phyloP scores from a whole-genome alignment of 2,888 invertebrate genomes.

The Apodemia zela region DNA sequence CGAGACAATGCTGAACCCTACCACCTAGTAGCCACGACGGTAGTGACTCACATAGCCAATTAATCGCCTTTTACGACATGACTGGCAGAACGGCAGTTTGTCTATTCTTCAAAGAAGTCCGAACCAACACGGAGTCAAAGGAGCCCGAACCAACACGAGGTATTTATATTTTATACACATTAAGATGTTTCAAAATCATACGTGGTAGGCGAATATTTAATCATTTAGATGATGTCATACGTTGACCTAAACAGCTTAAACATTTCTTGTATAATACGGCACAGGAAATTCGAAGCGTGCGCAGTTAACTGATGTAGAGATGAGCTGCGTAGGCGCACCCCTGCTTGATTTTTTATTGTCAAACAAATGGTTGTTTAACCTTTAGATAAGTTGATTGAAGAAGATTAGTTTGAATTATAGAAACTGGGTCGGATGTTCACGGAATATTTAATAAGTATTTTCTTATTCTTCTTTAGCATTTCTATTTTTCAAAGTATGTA shows the following conservation, averaged over 20 bases:
- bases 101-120: too few species aligned
- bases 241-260: slow-evolving; percentile 23
- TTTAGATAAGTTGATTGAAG: slow-evolving; percentile 32
- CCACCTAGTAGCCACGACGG: too few species aligned
- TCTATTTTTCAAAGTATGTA: too few species aligned
- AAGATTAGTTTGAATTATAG: background rate
- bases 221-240: slow-evolving; percentile 23
- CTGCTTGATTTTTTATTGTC: slow-evolving; percentile 54
- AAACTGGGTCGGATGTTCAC: slow-evolving; percentile 10
- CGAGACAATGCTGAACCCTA: too few species aligned
- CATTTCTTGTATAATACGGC: slow-evolving; percentile 46
- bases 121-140: too few species aligned
- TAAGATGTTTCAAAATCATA: background rate
- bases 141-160: too few species aligned
- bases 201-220: slow-evolving; percentile 11
- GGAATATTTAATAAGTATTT: background rate
- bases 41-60: too few species aligned
- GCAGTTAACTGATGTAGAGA: slow-evolving; percentile 67
- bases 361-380: slow-evolving; percentile 50
- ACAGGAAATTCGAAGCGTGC: slow-evolving; percentile 72
- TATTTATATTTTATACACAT: too few species aligned
- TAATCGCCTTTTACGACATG: too few species aligned
- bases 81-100: too few species aligned
- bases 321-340: slow-evolving; percentile 73
- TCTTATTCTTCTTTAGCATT: too few species aligned